Conservation (phyloP, 2,797 vertebrate species). For the Spatula versicolor region DNA sequence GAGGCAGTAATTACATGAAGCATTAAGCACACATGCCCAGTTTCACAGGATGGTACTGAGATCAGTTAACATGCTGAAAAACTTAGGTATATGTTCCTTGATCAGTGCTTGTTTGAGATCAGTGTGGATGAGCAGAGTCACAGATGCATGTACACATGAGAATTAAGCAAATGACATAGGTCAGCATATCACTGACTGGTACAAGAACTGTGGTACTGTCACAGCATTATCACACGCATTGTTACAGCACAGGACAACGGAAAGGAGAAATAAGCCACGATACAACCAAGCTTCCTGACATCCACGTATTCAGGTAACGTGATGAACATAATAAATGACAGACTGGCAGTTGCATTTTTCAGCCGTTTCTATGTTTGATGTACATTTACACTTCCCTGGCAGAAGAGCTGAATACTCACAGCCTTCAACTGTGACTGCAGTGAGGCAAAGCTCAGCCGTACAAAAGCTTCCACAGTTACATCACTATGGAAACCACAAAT, state of each 20-base stretch:
- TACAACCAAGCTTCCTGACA: neutral
- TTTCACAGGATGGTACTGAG: neutral
- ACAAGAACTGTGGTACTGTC: neutral
- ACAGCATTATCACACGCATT: neutral
- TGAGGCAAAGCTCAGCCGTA: neutral
- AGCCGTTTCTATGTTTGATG: neutral
- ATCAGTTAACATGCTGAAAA: neutral
- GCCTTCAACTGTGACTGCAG: constrained; percentile 7
- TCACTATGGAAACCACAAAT: constrained; percentile 68
- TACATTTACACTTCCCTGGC: neutral
- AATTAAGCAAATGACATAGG: neutral
- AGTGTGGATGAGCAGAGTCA: neutral
- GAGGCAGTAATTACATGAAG: neutral
- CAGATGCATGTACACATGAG: neutral
- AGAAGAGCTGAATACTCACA: neutral
- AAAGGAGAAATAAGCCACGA: neutral
- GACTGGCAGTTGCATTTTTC: neutral
- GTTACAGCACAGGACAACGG: neutral
- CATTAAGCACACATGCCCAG: neutral
- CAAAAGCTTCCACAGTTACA: constrained; percentile 16
- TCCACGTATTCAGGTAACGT: neutral
- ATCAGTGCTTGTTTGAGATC: neutral
- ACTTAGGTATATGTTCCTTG: fast-evolving
- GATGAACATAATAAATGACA: neutral
- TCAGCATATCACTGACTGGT: neutral